Percentiles rank a stretch among this genome's conserved stretches.
phyloP scores from a whole-genome alignment of 2,797 vertebrate genomes.

The Nannoperca obscura region DNA sequence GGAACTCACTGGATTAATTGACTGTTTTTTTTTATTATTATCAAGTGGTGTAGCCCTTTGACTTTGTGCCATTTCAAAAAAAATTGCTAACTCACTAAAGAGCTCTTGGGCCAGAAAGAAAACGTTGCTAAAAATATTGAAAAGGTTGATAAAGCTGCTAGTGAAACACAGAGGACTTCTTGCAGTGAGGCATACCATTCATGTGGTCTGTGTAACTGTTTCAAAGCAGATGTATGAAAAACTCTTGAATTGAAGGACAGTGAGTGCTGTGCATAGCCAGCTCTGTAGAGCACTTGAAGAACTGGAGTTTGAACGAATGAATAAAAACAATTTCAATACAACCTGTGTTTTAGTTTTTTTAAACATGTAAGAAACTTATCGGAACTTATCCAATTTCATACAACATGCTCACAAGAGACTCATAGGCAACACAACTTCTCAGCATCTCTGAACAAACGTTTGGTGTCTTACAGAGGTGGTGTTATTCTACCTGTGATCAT shows the following conservation, averaged over 20 bases:
- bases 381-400: conserved; percentile 24
- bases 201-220: conserved; percentile 42
- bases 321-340: conserved; percentile 32
- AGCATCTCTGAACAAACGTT: conserved; percentile 12
- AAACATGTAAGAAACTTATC: conserved; percentile 15
- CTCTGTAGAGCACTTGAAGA: conserved; percentile 58
- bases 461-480: conserved; percentile 33
- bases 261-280: conserved; percentile 70
- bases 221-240: conserved; percentile 23
- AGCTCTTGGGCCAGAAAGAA: conserved; percentile 43
- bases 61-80: conserved; percentile 59
- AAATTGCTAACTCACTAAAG: conserved; percentile 44
- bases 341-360: conserved; percentile 6
- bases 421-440: conserved; percentile 29
- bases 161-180: conserved; percentile 6
- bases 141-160: conserved; percentile 16
- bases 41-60: conserved; percentile 61
- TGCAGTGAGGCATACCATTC: conserved; percentile 36
- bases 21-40: background rate
- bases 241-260: conserved; percentile 6
- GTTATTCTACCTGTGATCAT: conserved; percentile 41
- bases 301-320: conserved; percentile 30
- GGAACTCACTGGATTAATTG: conserved; percentile 24
- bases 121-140: conserved; percentile 14
- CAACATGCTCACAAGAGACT: conserved; percentile 43